These are phyloP conservation scores for Himalopsyche anomala DNA, from an alignment of 2,888 invertebrate genomes.

Conservation along the genomic window DNA sequence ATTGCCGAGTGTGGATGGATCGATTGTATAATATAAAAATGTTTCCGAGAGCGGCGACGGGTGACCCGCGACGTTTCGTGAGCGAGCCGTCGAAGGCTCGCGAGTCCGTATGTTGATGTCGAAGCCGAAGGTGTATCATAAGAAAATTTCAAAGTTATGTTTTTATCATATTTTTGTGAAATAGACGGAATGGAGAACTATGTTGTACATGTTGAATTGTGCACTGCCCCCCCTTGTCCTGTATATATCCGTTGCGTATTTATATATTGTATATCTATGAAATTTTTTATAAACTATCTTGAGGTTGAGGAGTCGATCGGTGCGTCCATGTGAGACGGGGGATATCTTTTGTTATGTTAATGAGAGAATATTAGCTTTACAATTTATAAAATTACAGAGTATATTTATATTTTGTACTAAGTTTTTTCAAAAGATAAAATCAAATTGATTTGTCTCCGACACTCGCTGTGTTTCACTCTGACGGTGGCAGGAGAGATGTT, in stretches of 20 bases:
- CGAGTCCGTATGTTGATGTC: no score
- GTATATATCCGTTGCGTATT: conserved; percentile 64
- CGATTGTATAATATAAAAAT: conserved; percentile 71
- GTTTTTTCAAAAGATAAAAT: conserved; percentile 79
- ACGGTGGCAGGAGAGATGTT: conserved; percentile 69
- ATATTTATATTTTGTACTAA: conserved; percentile 80
- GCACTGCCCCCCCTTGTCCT: conserved; percentile 64
- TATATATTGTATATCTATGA: conserved; percentile 49
- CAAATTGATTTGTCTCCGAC: conserved; percentile 74
- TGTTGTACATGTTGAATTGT: conserved; percentile 65
- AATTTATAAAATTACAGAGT: conserved; percentile 79
- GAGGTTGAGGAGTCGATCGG: conserved; percentile 31
- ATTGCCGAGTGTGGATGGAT: conserved; percentile 47
- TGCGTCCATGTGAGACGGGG: conserved; percentile 69
- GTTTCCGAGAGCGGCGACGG: conserved; percentile 73
- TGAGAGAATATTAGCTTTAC: conserved; percentile 75
- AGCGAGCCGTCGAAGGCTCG: not conserved
- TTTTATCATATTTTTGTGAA: conserved; percentile 69
- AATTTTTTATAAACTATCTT: conserved; percentile 36
- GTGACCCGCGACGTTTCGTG: not conserved
- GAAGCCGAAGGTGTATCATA: conserved; percentile 62
- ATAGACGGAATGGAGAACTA: conserved; percentile 72
- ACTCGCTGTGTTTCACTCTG: conserved; percentile 76
- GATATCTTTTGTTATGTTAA: conserved; percentile 76
- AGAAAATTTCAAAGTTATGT: conserved; percentile 72